These are phyloP conservation scores for Cassiopea xamachana DNA, from an alignment of 30 jellyfish, hydroid and myxozoan genomes.

Conservation along the genomic window DNA sequence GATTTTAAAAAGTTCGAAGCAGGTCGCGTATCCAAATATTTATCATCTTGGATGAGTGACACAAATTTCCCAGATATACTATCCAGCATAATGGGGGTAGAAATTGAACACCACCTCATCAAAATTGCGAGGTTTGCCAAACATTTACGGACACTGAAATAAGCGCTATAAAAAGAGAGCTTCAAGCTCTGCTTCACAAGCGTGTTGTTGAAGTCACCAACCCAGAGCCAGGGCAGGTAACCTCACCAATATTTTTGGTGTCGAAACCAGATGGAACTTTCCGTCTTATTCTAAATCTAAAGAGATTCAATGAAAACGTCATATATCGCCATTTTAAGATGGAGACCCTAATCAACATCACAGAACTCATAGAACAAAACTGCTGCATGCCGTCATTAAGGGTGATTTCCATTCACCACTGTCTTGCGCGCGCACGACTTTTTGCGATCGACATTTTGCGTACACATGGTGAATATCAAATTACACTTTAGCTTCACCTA, in stretches of 20 bases:
- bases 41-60: neutral
- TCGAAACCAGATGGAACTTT: neutral
- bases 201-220: neutral
- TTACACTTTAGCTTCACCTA: no score
- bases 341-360: neutral
- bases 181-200: neutral
- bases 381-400: neutral
- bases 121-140: neutral
- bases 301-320: neutral
- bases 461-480: no score
- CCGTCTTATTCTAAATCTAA: neutral
- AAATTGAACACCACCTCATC: neutral
- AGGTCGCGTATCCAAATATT: neutral
- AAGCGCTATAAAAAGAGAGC: no score
- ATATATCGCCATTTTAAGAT: neutral
- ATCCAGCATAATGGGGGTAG: neutral
- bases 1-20: neutral
- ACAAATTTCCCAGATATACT: neutral
- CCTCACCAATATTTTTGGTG: neutral
- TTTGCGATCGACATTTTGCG: no score
- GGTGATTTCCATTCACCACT: no score
- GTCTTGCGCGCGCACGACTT: no score
- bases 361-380: neutral
- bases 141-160: neutral
- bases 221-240: neutral